Percentiles rank a stretch among this genome's conserved stretches.
Evolutionary conservation across 2,113 vertebrate species (phyloP).

Genomic region (Telmatochromis bifrenatus): DNA sequence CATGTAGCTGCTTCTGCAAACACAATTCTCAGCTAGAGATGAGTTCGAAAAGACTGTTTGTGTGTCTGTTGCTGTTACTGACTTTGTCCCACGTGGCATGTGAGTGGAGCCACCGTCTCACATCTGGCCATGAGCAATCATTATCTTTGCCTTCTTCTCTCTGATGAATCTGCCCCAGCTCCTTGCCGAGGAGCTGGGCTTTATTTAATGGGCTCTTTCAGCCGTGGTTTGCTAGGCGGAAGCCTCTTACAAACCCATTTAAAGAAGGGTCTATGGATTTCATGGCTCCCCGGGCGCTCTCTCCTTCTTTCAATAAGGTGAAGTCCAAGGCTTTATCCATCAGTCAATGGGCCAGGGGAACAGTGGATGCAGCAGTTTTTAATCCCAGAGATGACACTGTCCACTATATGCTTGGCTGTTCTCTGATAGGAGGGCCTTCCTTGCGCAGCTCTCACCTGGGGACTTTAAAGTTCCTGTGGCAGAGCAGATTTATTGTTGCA

Average conservation of each 20-base stretch:
- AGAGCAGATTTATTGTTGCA: conserved; percentile 50
- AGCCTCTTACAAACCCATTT: conserved; percentile 77
- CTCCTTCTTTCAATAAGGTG: conserved; percentile 72
- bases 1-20: background rate
- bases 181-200: conserved; percentile 54
- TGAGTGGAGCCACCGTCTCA: conserved; percentile 42
- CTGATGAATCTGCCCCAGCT: conserved; percentile 66
- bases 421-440: conserved; percentile 38
- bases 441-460: conserved; percentile 39
- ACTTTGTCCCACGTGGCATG: conserved; percentile 47
- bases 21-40: background rate
- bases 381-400: conserved; percentile 63
- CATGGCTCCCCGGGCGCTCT: conserved; percentile 72
- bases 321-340: conserved; percentile 75
- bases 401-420: conserved; percentile 58
- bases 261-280: conserved; percentile 73
- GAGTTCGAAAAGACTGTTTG: conserved; percentile 8
- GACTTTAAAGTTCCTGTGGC: conserved; percentile 44
- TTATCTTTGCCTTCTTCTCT: conserved; percentile 68
- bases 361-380: conserved; percentile 65
- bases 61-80: conserved; percentile 48
- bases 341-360: conserved; percentile 67
- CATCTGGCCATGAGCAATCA: conserved; percentile 71
- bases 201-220: conserved; percentile 74
- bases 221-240: conserved; percentile 60